phyloP scores from a whole-genome alignment of 2,888 invertebrate species.

The Corbicula japonica region DNA sequence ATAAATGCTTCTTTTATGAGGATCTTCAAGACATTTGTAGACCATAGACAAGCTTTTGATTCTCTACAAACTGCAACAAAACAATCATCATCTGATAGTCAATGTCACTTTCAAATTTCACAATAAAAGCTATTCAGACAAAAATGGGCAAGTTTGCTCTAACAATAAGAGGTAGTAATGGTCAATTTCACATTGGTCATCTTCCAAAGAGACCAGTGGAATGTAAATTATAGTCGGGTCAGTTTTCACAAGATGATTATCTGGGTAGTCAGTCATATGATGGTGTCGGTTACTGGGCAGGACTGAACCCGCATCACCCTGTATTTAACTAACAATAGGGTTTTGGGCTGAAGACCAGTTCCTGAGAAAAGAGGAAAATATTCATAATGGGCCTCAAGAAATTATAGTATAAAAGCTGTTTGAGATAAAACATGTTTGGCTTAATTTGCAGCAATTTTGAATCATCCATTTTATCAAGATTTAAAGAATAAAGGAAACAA shows the following conservation, averaged over 20 bases:
- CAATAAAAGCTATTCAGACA: background rate
- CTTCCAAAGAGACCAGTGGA: background rate
- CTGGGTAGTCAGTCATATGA: constrained; percentile 14
- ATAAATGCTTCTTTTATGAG: background rate
- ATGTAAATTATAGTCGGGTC: constrained; percentile 42
- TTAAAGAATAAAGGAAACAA: no score
- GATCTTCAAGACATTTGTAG: constrained; percentile 5
- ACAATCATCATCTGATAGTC: background rate
- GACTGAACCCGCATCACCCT: no score
- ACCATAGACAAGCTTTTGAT: constrained; percentile 5
- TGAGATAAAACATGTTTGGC: no score
- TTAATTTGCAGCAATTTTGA: no score
- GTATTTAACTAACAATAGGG: no score
- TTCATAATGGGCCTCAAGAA: no score
- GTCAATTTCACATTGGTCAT: constrained; percentile 57
- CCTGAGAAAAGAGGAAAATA: no score
- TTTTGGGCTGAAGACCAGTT: no score
- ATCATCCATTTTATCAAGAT: no score
- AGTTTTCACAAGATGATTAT: constrained; percentile 29
- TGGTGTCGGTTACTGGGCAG: constrained; percentile 25
- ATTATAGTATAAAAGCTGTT: no score
- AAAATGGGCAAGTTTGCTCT: background rate
- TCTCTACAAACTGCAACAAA: background rate
- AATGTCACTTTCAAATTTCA: constrained; percentile 4
- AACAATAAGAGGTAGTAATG: constrained; percentile 7